Evolutionary conservation across 1,140 invertebrate species (phyloP).

Genomic region (Nixonia krombeini): DNA sequence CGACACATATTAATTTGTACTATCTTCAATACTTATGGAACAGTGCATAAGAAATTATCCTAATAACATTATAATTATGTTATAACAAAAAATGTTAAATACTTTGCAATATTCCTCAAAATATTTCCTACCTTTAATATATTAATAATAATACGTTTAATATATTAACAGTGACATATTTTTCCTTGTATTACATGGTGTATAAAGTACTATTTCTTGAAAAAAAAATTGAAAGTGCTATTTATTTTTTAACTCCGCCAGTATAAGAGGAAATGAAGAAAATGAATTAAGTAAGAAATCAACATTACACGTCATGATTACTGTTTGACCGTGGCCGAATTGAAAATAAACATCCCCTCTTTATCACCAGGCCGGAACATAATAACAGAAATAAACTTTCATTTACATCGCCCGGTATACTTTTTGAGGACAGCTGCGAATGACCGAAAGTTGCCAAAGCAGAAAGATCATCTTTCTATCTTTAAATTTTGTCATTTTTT

Average conservation of each 20-base stretch:
- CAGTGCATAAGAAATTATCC: neutral
- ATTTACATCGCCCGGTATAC: conserved; percentile 63
- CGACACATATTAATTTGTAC: no score
- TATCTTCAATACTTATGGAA: neutral
- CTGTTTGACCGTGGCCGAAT: conserved; percentile 68
- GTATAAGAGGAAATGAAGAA: neutral
- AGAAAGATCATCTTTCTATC: conserved; percentile 56
- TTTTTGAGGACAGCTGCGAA: conserved; percentile 49
- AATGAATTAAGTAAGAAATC: conserved; percentile 13
- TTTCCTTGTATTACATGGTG: no score
- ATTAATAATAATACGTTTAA: neutral
- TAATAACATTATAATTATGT: neutral
- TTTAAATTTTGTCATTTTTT: conserved; percentile 12
- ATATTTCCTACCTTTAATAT: no score
- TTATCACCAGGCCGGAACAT: conserved; percentile 42
- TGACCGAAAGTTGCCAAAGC: conserved; percentile 59
- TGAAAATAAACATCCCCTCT: conserved; percentile 65
- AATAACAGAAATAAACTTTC: conserved; percentile 62
- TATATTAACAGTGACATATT: neutral
- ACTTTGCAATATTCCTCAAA: neutral
- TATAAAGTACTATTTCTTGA: no score
- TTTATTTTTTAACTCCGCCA: conserved; percentile 21
- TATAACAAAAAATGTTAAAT: neutral
- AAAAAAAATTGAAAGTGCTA: conserved; percentile 7
- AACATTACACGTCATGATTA: conserved; percentile 11